Conservation (phyloP, 92 coral and sea anemone genomes). For the Nematostella vectensis region DNA sequence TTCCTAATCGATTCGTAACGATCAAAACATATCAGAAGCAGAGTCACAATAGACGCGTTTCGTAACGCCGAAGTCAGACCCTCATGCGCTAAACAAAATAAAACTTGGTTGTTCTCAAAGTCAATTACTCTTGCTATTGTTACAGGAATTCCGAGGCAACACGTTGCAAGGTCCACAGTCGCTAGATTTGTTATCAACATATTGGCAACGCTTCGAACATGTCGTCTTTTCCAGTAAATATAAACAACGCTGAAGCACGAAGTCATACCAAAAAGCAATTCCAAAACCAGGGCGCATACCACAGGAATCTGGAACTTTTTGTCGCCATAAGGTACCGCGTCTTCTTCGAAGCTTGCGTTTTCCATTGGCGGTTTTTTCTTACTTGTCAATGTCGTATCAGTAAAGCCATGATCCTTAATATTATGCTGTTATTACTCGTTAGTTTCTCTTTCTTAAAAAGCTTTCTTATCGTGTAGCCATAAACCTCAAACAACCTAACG, state of each 20-base stretch:
- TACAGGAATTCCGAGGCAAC: constrained; percentile 44
- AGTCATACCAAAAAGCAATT: constrained; percentile 35
- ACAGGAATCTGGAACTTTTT: constrained; percentile 22
- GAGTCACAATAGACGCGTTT: constrained; percentile 63
- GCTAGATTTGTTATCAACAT: constrained; percentile 69
- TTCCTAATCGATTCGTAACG: constrained; percentile 65
- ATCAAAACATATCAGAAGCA: constrained; percentile 64
- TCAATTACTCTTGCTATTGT: constrained; percentile 42
- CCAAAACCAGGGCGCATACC: constrained; percentile 34
- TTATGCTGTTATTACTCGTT: no score
- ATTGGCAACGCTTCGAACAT: constrained; percentile 57
- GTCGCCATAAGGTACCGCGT: no score
- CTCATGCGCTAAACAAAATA: constrained; percentile 68
- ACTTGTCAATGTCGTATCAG: no score
- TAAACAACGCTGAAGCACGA: constrained; percentile 48
- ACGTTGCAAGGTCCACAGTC: constrained; percentile 41
- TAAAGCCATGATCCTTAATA: no score
- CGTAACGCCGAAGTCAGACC: constrained; percentile 61
- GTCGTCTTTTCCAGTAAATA: constrained; percentile 61
- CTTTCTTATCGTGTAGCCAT: no score
- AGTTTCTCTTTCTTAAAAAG: no score
- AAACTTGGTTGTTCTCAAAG: constrained; percentile 29
- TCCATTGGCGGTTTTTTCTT: no score
- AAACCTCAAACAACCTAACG: no score
- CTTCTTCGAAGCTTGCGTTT: no score